These are phyloP conservation scores for Brachypodius melanocephalos DNA, from an alignment of 2,113 vertebrate genomes.

Conservation along the genomic window DNA sequence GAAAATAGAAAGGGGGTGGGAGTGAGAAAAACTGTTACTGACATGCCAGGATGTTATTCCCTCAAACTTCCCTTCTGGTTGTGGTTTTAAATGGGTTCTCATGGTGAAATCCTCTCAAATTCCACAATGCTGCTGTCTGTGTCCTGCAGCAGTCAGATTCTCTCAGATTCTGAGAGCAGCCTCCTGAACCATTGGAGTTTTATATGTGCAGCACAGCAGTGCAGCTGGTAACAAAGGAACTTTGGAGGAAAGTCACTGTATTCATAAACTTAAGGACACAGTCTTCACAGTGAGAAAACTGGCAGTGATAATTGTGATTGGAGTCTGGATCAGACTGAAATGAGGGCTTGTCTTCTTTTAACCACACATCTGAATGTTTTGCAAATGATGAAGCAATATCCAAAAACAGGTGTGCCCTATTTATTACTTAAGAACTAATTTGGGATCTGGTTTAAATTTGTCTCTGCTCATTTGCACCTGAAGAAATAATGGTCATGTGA, in stretches of 20 bases:
- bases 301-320: background rate
- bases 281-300: background rate
- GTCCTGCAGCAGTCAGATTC: background rate
- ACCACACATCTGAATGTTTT: background rate
- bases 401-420: background rate
- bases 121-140: background rate
- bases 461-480: background rate
- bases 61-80: background rate
- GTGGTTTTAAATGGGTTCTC: background rate
- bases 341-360: background rate
- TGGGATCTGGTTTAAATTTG: background rate
- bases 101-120: background rate
- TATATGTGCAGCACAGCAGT: background rate
- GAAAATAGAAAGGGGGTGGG: background rate
- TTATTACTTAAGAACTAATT: background rate
- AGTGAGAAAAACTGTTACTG: background rate
- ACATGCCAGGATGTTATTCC: background rate
- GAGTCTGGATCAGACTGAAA: background rate
- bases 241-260: background rate
- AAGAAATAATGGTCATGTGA: background rate
- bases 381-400: background rate
- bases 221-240: background rate
- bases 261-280: background rate
- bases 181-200: background rate
- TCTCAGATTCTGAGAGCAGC: background rate